Evolutionary conservation across 2,797 vertebrate species (phyloP).

Genomic region (Percopsis omiscomaycus): DNA sequence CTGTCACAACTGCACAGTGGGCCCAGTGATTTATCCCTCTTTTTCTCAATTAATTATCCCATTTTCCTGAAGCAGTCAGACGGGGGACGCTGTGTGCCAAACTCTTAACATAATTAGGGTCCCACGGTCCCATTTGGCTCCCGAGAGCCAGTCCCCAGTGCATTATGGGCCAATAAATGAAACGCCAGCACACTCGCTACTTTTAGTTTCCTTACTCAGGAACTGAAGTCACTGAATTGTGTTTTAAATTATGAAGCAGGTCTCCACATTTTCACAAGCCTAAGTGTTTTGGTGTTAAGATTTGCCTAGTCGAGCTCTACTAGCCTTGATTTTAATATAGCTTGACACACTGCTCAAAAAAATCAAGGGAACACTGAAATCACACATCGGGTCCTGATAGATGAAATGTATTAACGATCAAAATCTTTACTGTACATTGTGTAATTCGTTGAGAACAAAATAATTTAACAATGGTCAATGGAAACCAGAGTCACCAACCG

Average conservation of each 20-base stretch:
- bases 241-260: background rate
- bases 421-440: too few species aligned
- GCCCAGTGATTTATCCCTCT: slow-evolving; percentile 37
- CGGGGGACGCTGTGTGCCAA: slow-evolving; percentile 39
- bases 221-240: background rate
- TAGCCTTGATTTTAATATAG: too few species aligned
- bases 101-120: slow-evolving; percentile 54
- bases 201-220: background rate
- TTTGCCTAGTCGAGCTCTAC: too few species aligned
- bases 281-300: too few species aligned
- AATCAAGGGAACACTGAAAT: too few species aligned
- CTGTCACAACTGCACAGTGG: background rate
- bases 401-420: too few species aligned
- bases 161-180: slow-evolving; percentile 23
- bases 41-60: slow-evolving; percentile 50
- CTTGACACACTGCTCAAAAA: too few species aligned
- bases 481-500: too few species aligned
- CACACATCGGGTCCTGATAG: too few species aligned
- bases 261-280: too few species aligned
- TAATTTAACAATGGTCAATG: too few species aligned
- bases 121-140: slow-evolving; percentile 31
- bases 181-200: background rate
- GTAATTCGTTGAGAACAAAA: too few species aligned
- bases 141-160: slow-evolving; percentile 35
- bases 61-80: slow-evolving; percentile 37